Base-by-base conservation (phyloP, 1,140 invertebrate species). In the Mamestra configurata region DNA sequence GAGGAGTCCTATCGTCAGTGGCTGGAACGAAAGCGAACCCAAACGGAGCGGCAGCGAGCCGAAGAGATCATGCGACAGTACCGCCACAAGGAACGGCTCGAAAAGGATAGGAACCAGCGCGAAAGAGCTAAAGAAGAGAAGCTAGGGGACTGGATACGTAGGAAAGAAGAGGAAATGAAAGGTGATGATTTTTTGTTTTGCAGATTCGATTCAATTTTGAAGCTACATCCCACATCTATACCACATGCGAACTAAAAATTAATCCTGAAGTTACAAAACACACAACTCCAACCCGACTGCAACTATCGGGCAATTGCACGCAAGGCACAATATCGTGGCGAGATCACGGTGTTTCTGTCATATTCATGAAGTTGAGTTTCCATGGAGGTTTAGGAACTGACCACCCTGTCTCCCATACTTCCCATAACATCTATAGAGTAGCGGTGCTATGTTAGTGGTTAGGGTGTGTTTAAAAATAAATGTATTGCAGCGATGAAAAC, bases 161-260 rank as follows among this genome's bases (percentile, higher is more conserved):
- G 89, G 78, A 96, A 96, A 79, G 95, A 96, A 71, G 94, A 96
- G 79, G 89, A 91, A 8, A 92, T 95, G 79, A 93, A 96, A 92
- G 90, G 96, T 95, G 87, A n/a, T 31, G 6, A 15, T 10, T 0
- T 11, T 40, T 46, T 46, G 13, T 46, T 10, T 46, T 46, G 43
- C 43, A 15, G 11, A 4, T 46, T 46, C 10, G 1, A 15, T 46
- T 5, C 43, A 1, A 40, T 11, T 40, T 40, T 51, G 27, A 3
- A 31, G 27, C 27, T 1, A 31, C 27, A 31, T 31, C 27, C 27
- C 2, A 31, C 27, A 31, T 31, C 27, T 31, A 31, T 31, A 31
- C 27, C 27, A 31, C 27, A 31, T 31, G 27, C 27, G n/a, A n/a
- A n/a, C n/a, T n/a, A n/a, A n/a, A n/a, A n/a, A n/a, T n/a, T n/a